These are phyloP conservation scores for Tenualosa ilisha DNA, from an alignment of 2,797 vertebrate genomes.

Conservation along the genomic window DNA sequence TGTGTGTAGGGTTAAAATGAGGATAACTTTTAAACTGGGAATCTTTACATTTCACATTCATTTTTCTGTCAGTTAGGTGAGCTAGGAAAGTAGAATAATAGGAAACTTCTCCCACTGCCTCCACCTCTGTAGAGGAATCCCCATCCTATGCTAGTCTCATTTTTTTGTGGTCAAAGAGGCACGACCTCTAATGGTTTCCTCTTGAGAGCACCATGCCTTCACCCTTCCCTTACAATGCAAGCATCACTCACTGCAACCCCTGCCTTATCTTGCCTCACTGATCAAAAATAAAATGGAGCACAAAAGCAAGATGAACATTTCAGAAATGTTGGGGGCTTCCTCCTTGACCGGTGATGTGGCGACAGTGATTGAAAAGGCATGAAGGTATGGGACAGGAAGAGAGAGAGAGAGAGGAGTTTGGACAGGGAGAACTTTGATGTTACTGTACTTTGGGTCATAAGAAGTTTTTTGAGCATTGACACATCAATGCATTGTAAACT, in stretches of 20 bases:
- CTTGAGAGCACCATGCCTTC: not conserved
- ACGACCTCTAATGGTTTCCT: not conserved
- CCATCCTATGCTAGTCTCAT: not conserved
- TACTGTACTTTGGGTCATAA: not conserved
- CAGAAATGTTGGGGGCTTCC: not conserved
- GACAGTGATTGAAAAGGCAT: not conserved
- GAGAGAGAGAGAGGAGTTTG: not conserved
- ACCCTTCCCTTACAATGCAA: not conserved
- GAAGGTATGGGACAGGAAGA: not conserved
- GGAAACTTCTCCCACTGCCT: not conserved
- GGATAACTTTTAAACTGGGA: too few species aligned
- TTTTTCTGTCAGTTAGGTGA: too few species aligned
- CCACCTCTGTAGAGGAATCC: not conserved
- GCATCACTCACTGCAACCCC: conserved; percentile 23
- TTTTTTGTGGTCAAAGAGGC: not conserved
- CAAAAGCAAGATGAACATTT: conserved; percentile 25
- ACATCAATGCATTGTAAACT: too few species aligned
- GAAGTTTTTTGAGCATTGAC: too few species aligned
- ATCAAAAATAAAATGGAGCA: too few species aligned
- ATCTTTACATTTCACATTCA: too few species aligned
- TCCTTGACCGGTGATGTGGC: not conserved
- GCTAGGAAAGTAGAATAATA: too few species aligned
- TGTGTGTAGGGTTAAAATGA: too few species aligned
- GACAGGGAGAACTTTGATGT: not conserved
- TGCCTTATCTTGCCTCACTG: not conserved